phyloP scores from a whole-genome alignment of 2,888 invertebrate species.

The Oxytorus armatus region DNA sequence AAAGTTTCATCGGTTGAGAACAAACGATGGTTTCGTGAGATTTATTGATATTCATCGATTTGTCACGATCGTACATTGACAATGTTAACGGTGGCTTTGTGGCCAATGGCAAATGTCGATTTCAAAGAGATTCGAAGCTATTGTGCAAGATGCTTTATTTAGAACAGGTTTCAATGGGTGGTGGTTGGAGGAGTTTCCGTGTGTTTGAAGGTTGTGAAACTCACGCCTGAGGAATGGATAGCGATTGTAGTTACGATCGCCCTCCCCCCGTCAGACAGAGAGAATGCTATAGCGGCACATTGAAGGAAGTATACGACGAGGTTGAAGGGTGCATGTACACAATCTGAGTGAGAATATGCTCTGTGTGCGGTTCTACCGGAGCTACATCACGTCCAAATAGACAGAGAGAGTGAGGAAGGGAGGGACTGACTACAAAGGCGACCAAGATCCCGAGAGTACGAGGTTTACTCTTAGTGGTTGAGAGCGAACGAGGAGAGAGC shows the following conservation, averaged over 20 bases:
- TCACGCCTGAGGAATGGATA: conserved; percentile 17
- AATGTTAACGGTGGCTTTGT: conserved; percentile 17
- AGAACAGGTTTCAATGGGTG: conserved; percentile 76
- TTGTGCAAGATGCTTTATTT: conserved; percentile 77
- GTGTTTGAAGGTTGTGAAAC: conserved; percentile 8
- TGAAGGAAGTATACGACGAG: conserved; percentile 22
- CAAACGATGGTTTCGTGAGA: not conserved
- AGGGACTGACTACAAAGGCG: conserved; percentile 73
- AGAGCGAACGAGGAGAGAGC: conserved; percentile 42
- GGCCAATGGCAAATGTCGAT: conserved; percentile 65
- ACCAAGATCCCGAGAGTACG: conserved; percentile 48
- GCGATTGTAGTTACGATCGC: conserved; percentile 14
- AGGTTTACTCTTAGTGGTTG: conserved; percentile 55
- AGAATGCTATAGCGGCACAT: conserved; percentile 31
- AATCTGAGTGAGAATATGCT: conserved; percentile 74
- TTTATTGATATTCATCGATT: not conserved
- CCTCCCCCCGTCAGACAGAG: too few relatives aligned
- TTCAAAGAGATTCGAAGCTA: conserved; percentile 56
- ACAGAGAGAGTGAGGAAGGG: too few relatives aligned
- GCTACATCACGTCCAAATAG: conserved; percentile 73
- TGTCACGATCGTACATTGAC: conserved; percentile 9
- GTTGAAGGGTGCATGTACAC: conserved; percentile 37
- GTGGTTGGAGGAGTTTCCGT: conserved; percentile 6
- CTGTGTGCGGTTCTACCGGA: conserved; percentile 70
- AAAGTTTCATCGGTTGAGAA: too few relatives aligned